Conservation (phyloP, 2,797 vertebrate genomes). For the Novumbra hubbsi region DNA sequence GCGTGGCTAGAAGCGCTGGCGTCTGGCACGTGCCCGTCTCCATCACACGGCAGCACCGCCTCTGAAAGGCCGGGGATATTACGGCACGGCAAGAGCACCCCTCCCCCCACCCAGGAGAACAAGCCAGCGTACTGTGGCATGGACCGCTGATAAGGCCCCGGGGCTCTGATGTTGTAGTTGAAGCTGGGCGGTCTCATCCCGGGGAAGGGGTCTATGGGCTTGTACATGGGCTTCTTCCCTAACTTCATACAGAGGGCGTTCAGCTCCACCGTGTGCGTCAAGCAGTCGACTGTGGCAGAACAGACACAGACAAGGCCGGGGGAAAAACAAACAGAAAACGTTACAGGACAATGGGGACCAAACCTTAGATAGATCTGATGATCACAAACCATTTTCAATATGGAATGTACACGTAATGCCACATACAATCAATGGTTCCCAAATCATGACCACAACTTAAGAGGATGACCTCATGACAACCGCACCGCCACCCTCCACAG, state of each 20-base stretch:
- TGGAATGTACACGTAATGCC: neutral
- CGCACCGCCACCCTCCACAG: too few species aligned
- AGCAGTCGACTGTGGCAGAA: slow-evolving; percentile 74
- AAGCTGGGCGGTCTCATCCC: slow-evolving; percentile 90
- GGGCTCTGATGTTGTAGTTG: slow-evolving; percentile 85
- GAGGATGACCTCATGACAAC: neutral
- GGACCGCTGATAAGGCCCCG: slow-evolving; percentile 78
- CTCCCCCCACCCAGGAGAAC: neutral
- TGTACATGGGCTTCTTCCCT: slow-evolving; percentile 95
- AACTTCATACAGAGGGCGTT: slow-evolving; percentile 97
- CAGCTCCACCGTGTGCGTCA: slow-evolving; percentile 92
- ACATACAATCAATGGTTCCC: neutral
- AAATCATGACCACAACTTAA: neutral
- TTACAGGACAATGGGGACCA: neutral
- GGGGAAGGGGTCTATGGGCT: slow-evolving; percentile 91
- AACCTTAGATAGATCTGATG: neutral
- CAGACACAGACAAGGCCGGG: neutral
- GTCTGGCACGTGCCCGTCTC: too few species aligned
- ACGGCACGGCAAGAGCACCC: neutral
- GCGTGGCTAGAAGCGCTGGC: too few species aligned
- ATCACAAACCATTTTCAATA: neutral
- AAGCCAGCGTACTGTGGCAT: slow-evolving; percentile 74
- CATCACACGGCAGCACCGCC: too few species aligned
- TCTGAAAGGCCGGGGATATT: too few species aligned
- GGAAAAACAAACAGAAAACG: slow-evolving; percentile 5